phyloP scores from a whole-genome alignment of 2,888 invertebrate species.

The Dicranocentrus wangi region DNA sequence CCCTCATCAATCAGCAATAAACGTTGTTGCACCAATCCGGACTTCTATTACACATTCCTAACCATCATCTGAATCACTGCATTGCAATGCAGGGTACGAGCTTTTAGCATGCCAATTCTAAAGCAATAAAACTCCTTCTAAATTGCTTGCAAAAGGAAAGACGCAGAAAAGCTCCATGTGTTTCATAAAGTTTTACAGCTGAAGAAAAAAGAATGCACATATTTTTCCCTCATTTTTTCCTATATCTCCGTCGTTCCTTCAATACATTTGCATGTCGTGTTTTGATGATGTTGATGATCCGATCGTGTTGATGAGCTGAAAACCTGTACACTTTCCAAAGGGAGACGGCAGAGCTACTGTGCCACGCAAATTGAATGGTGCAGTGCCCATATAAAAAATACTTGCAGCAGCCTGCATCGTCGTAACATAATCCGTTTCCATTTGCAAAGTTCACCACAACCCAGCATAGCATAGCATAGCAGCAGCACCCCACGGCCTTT shows the following conservation, averaged over 20 bases:
- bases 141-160: not conserved
- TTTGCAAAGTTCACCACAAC: no score
- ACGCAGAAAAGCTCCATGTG: no score
- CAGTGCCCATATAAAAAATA: not conserved
- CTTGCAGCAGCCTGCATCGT: no score
- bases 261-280: constrained; percentile 21
- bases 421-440: no score
- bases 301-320: not conserved
- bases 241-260: not conserved
- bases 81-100: not conserved
- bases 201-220: not conserved
- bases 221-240: not conserved
- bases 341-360: constrained; percentile 38
- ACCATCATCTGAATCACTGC: not conserved
- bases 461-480: no score
- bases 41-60: no score
- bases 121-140: not conserved
- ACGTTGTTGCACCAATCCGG: not conserved
- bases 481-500: no score
- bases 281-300: constrained; percentile 6
- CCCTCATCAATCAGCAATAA: constrained; percentile 36
- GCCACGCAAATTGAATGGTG: constrained; percentile 20
- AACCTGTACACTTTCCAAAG: not conserved
- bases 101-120: constrained; percentile 16
- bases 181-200: no score